These are phyloP conservation scores for Drosophila robusta DNA, from an alignment of 2,888 invertebrate genomes.

Conservation along the genomic window DNA sequence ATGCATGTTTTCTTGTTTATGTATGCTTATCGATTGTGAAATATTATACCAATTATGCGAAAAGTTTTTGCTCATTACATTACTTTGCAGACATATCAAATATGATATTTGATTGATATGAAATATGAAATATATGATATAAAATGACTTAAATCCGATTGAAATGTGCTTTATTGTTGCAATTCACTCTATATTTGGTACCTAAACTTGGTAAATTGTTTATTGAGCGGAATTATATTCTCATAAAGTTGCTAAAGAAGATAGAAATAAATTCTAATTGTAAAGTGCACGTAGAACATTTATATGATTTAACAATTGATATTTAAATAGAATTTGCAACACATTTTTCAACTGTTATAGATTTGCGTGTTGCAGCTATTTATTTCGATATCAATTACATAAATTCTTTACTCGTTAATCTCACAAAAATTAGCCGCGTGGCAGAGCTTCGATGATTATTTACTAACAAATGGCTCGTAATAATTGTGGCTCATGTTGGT, in stretches of 20 bases:
- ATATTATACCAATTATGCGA: background rate
- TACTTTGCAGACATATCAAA: background rate
- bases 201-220: too few relatives aligned
- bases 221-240: too few relatives aligned
- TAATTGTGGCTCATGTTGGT: conserved; percentile 72
- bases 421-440: conserved; percentile 5
- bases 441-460: conserved; percentile 42
- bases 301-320: background rate
- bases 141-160: background rate
- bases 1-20: background rate
- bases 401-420: conserved; percentile 28
- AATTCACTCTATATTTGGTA: too few relatives aligned
- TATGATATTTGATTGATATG: background rate
- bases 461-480: conserved; percentile 49
- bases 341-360: background rate
- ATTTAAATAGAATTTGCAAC: background rate
- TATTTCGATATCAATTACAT: conserved; percentile 2
- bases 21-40: background rate
- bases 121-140: too few relatives aligned
- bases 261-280: too few relatives aligned
- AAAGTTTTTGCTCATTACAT: too few relatives aligned
- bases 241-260: too few relatives aligned
- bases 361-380: conserved; percentile 1
- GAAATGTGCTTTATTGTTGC: background rate
- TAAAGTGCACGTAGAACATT: background rate